A percentile compares a stretch with the other conserved stretches of the same genome.
These are phyloP conservation scores for Melanotaenia trifasciata DNA, from an alignment of 2,797 vertebrate genomes.

Conservation along the genomic window DNA sequence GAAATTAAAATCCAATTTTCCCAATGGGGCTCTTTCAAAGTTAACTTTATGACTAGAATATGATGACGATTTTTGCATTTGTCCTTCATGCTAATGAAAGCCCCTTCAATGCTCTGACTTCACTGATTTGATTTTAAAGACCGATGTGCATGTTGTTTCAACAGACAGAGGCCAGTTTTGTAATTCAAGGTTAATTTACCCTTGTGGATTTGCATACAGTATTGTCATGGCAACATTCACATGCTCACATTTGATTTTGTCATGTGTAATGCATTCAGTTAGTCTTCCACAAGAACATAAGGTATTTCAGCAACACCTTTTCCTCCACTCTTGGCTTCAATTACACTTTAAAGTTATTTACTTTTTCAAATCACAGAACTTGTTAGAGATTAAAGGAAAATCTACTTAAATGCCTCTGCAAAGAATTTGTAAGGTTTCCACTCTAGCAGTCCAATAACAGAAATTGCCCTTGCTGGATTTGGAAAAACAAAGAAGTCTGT, in stretches of 20 bases:
- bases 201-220: slow-evolving; percentile 14
- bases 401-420: not conserved
- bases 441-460: no score
- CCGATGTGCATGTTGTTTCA: not conserved
- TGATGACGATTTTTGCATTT: not conserved
- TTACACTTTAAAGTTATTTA: not conserved
- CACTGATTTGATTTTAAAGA: not conserved
- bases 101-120: not conserved
- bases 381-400: not conserved
- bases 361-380: not conserved
- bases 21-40: not conserved
- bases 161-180: slow-evolving; percentile 7
- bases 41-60: not conserved
- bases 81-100: not conserved
- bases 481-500: not conserved
- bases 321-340: not conserved
- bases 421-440: not conserved
- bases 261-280: not conserved
- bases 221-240: slow-evolving; percentile 26
- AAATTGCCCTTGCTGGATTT: not conserved
- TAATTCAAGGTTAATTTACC: slow-evolving; percentile 20
- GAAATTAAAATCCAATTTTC: not conserved
- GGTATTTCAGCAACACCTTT: not conserved
- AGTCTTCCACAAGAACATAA: not conserved
- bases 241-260: slow-evolving; percentile 19